Evolutionary conservation across 2,888 invertebrate genomes (phyloP), one percentile per base, ranked within the genome.

Genomic region (Ornithoptera alexandrae): DNA sequence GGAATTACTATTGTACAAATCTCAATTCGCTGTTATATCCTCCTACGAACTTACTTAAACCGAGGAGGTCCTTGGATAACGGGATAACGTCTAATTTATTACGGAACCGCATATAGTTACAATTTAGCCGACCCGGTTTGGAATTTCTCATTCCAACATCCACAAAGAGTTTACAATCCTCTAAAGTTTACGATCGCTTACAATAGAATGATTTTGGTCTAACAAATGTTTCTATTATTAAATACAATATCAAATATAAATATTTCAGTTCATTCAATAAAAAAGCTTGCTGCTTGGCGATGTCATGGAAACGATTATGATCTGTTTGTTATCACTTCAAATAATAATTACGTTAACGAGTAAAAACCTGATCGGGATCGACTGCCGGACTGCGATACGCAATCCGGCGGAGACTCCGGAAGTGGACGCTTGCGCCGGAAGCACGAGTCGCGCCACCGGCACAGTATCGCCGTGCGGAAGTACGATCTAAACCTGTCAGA

Each of bases 381-480:
- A 82, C 93, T 93, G 78, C 93, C 93, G 72, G 93, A 93, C 80
- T 93, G 93, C 58, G 93, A 93, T 70, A 87, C 80, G 74, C 85
- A 88, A 74, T 93, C 93, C 73, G 93, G 90, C 10, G 93, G 94
- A 1, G 93, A 93, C 62, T 90, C 93, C 0, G 90, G 92, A 1
- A 86, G 86, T 22, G 87, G 81, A 56, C 89, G 81, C 79, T 89
- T 90, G 72, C 88, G 86, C 4, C 87, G 83, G 68, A 86, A 79
- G 73, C 78, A 77, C 30, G 83, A 79, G 36, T 87, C 88, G 0
- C 93, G 93, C 93, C 94, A 94, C 63, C 94, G 94, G 81, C 95
- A 95, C 42, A 89, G 76, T 68, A 95, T 94, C 4, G 95, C 95
- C 66, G 94, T 94, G 75, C 94, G 94, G 83, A 95, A 96, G 82